These are phyloP conservation scores for Encarsia formosa DNA, from an alignment of 2,888 invertebrate species.

Conservation along the genomic window DNA sequence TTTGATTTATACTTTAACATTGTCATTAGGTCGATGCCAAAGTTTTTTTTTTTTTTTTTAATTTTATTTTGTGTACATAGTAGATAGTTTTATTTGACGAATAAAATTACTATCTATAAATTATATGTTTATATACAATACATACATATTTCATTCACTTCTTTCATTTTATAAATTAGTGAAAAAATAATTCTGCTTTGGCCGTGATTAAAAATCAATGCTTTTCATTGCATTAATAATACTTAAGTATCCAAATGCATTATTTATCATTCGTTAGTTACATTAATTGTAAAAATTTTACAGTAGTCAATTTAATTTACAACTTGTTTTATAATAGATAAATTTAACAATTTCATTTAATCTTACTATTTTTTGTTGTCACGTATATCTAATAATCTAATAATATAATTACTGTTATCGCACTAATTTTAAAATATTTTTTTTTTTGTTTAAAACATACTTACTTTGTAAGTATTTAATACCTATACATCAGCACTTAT, in stretches of 20 bases:
- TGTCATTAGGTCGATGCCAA: slow-evolving; percentile 13
- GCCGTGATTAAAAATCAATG: slow-evolving; percentile 34
- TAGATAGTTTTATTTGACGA: slow-evolving; percentile 27
- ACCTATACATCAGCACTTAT: too few species aligned
- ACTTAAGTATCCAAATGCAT: slow-evolving; percentile 11
- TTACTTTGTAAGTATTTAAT: not conserved
- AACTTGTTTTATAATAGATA: not conserved
- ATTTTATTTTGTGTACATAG: slow-evolving; percentile 13
- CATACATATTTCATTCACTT: slow-evolving; percentile 32
- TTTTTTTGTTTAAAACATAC: not conserved
- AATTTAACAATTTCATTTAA: slow-evolving; percentile 7
- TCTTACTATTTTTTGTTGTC: slow-evolving; percentile 7
- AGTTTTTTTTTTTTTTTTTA: not conserved
- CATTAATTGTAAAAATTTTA: slow-evolving; percentile 11
- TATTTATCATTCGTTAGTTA: slow-evolving; percentile 5
- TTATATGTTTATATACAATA: slow-evolving; percentile 41
- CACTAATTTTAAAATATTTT: too few species aligned
- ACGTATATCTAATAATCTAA: not conserved
- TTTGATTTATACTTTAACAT: slow-evolving; percentile 13
- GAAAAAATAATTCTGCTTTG: slow-evolving; percentile 51
- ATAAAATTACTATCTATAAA: slow-evolving; percentile 30
- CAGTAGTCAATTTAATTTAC: slow-evolving; percentile 3
- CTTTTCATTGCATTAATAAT: slow-evolving; percentile 14
- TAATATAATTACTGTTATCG: slow-evolving; percentile 2
- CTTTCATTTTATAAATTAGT: slow-evolving; percentile 42